Evolutionary conservation across 2,113 vertebrate species (phyloP).

Genomic region (Ardeotis arabs): DNA sequence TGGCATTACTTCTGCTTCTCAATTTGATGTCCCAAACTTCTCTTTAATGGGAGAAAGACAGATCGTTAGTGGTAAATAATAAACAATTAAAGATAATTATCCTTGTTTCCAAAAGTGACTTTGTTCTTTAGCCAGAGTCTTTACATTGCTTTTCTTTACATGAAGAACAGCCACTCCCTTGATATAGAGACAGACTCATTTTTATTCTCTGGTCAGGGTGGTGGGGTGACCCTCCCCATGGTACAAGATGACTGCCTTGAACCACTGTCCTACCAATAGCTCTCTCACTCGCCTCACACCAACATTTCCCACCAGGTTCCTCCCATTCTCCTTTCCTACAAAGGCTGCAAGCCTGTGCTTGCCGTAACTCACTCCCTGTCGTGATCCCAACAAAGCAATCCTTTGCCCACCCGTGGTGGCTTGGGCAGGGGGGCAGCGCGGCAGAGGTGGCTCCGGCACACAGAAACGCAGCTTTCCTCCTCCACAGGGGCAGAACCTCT

Average conservation of each 20-base stretch:
- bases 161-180: background rate
- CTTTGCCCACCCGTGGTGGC: rapidly evolving
- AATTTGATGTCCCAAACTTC: background rate
- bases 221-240: background rate
- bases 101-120: background rate
- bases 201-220: background rate
- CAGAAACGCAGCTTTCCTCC: background rate
- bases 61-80: background rate
- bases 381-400: background rate
- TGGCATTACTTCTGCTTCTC: background rate
- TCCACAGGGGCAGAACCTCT: rapidly evolving
- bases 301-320: background rate
- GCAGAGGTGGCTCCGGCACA: background rate
- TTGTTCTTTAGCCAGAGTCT: background rate
- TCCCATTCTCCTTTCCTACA: background rate
- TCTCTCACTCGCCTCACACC: background rate
- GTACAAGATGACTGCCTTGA: background rate
- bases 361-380: rapidly evolving
- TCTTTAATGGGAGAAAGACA: background rate
- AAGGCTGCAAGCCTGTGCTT: background rate
- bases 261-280: background rate
- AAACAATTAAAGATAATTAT: background rate
- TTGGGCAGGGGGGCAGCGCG: background rate
- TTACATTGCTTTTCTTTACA: background rate
- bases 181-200: rapidly evolving